Evolutionary conservation across 2,888 invertebrate genomes (phyloP), one percentile per base, ranked within the genome.

Genomic region (Poecilobothrus nobilitatus): DNA sequence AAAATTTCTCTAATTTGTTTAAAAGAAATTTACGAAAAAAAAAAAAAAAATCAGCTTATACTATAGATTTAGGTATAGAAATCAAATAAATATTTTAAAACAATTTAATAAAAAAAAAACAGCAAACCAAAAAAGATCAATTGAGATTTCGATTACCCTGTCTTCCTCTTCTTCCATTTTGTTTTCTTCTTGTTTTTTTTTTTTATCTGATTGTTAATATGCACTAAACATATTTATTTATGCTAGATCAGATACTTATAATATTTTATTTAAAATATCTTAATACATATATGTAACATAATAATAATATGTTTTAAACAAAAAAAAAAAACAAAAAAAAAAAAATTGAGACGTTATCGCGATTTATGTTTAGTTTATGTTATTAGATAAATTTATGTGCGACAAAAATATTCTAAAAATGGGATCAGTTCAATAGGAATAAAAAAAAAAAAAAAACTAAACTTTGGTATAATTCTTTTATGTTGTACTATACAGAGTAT

Each of bases 361-460:
- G 53, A 53, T 53, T 53, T 53, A 53, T 53, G 53, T 53, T 53
- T 53, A 53, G 53, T 53, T 53, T 53, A 53, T 53, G 53, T 53
- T 53, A 53, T 53, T 53, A 53, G 53, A 18, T 53, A 12, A 53
- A 53, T 53, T 53, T 53, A 53, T 53, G 53, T 53, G 53, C 53
- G 53, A 53, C 53, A 53, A 53, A 53, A 53, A 53, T 53, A 53
- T 53, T 53, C 53, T 53, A 15, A 53, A 53, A 53, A 53, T 53
- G 53, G 53, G 53, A 53, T 53, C 53, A 8, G 53, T 12, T 53
- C 53, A 15, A 53, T 53, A n/a, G 53, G 6, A 53, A 53, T 15
- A 53, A 15, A 9, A 12, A 18, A n/a, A 53, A 6, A 18, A 53
- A 9, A 53, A 53, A 53, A 53, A 53, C 2, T 12, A 53, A 53